Percentiles rank a stretch among this genome's conserved stretches.
Evolutionary conservation across 2,113 vertebrate genomes (phyloP).

Genomic region (Candoia aspera): DNA sequence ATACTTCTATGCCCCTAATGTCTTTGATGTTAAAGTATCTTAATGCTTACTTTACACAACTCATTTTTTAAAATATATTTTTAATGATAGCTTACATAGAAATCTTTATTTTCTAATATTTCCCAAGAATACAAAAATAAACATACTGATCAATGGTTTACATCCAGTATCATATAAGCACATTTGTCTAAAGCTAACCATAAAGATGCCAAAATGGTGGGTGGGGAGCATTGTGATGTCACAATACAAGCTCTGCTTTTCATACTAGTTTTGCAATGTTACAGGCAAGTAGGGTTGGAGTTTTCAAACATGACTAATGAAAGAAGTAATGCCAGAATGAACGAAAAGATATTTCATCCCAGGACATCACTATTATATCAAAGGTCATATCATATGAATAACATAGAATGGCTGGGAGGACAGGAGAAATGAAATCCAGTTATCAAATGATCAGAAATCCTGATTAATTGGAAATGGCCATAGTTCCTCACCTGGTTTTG

Average conservation of each 20-base stretch:
- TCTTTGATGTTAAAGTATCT: not conserved
- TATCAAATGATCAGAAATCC: not conserved
- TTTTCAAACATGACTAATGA: not conserved
- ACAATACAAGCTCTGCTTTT: not conserved
- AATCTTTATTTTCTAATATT: constrained; percentile 28
- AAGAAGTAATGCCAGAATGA: not conserved
- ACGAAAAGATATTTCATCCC: not conserved
- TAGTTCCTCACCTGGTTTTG: not conserved
- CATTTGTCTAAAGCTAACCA: not conserved
- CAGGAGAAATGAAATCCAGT: not conserved
- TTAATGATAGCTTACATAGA: constrained; percentile 15
- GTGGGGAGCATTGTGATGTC: not conserved
- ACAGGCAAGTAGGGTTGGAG: not conserved
- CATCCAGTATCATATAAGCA: too few species aligned
- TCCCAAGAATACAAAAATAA: constrained; percentile 20
- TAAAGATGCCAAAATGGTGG: not conserved
- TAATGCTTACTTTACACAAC: not conserved
- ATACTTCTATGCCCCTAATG: not conserved
- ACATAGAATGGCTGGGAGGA: not conserved
- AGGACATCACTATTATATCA: not conserved
- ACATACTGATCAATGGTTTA: not conserved
- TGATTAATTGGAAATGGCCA: not conserved
- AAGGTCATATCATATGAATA: not conserved
- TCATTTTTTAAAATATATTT: not conserved
- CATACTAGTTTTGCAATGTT: not conserved